These are phyloP conservation scores for Scylla paramamosain DNA, from an alignment of 1,140 invertebrate species.

Conservation along the genomic window DNA sequence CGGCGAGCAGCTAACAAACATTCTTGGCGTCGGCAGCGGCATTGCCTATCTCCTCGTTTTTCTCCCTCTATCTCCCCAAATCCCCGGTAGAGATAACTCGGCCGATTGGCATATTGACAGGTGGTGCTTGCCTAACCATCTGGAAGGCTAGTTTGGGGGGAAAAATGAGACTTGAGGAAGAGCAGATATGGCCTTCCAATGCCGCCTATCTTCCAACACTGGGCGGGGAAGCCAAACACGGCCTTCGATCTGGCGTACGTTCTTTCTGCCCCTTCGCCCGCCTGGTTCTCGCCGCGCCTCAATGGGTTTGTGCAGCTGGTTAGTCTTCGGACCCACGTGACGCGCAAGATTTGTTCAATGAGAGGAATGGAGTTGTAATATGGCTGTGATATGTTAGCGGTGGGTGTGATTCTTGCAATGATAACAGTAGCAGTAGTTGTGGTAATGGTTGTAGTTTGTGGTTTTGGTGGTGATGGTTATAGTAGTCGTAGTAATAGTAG, in stretches of 20 bases:
- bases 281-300: too few relatives aligned
- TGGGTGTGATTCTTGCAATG: too few relatives aligned
- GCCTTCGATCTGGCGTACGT: not conserved
- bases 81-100: not conserved
- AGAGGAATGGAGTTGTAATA: too few relatives aligned
- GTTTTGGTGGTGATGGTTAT: too few relatives aligned
- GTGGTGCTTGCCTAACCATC: slow-evolving; percentile 1
- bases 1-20: not conserved
- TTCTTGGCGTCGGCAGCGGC: not conserved
- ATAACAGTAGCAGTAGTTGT: too few relatives aligned
- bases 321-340: too few relatives aligned
- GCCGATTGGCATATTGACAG: slow-evolving; percentile 20
- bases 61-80: slow-evolving; percentile 13
- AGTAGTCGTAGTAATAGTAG: too few relatives aligned
- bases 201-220: not conserved
- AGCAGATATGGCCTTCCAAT: not conserved
- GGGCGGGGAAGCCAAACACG: not conserved
- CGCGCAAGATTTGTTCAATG: too few relatives aligned
- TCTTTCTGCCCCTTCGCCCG: too few relatives aligned
- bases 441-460: too few relatives aligned
- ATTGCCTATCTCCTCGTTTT: not conserved
- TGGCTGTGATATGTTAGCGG: too few relatives aligned
- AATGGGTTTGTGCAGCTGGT: too few relatives aligned
- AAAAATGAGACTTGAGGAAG: slow-evolving; percentile 23
- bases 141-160: slow-evolving; percentile 17